phyloP scores from a whole-genome alignment of 2,797 vertebrate species.

The Oreortyx pictus region DNA sequence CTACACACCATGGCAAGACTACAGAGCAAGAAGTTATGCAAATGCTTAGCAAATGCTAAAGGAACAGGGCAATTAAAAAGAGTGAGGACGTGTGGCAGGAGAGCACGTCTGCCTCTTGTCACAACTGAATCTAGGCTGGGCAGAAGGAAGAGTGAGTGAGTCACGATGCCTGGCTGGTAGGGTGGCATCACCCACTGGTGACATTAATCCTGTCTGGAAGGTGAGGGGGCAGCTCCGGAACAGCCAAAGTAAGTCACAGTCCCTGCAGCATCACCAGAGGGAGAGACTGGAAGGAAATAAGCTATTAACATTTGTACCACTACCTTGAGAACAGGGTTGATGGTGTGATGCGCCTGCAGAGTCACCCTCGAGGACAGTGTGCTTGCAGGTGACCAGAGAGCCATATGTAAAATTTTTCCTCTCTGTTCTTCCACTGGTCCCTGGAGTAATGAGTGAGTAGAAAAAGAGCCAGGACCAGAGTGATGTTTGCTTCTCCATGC shows the following conservation, averaged over 20 bases:
- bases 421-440: not conserved
- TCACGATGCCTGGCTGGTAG: not conserved
- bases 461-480: not conserved
- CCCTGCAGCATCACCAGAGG: not conserved
- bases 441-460: not conserved
- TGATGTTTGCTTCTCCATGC: not conserved
- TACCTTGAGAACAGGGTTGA: not conserved
- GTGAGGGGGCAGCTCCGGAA: not conserved
- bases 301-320: not conserved
- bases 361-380: rapidly evolving
- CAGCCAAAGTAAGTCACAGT: not conserved
- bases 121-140: not conserved
- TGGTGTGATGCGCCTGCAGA: not conserved
- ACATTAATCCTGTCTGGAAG: not conserved
- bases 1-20: not conserved
- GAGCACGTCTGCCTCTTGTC: not conserved
- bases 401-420: not conserved
- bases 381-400: not conserved
- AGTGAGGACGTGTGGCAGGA: not conserved
- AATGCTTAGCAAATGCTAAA: not conserved
- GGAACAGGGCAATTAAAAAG: not conserved
- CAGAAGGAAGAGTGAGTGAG: not conserved
- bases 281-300: not conserved
- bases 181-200: not conserved
- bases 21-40: not conserved